A percentile compares a stretch with the other conserved stretches of the same genome.
Conservation (phyloP, 2,113 vertebrate genomes). For the Elephas maximus region DNA sequence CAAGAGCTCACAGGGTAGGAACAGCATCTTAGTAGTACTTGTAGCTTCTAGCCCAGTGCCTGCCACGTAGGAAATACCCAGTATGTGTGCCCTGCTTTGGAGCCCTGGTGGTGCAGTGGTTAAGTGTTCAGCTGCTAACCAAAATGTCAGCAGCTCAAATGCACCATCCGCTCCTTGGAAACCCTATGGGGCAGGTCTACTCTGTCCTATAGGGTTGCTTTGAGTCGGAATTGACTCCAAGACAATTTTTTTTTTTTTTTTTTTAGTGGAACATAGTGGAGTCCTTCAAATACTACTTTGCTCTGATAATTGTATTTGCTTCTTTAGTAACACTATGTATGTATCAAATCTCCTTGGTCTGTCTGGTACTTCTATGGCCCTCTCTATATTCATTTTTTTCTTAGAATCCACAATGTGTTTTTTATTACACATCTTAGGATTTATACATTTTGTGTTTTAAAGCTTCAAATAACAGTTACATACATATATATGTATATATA, state of each 20-base stretch:
- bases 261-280: background rate
- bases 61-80: background rate
- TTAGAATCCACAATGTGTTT: background rate
- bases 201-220: too few species aligned
- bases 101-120: too few species aligned
- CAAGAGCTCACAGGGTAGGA: background rate
- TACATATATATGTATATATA: background rate
- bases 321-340: background rate
- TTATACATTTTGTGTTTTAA: slow-evolving; percentile 36
- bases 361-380: background rate
- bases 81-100: too few species aligned
- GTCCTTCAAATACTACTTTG: background rate
- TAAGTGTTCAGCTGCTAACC: too few species aligned
- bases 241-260: too few species aligned
- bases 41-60: background rate
- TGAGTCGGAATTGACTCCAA: too few species aligned
- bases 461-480: background rate
- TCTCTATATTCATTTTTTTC: background rate
- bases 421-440: slow-evolving; percentile 8
- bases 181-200: too few species aligned
- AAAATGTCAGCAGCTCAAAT: too few species aligned
- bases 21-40: background rate
- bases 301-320: rapidly evolving
- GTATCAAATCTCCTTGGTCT: background rate
- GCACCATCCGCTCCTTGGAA: too few species aligned